These are phyloP conservation scores for Isichthys henryi DNA, from an alignment of 2,113 vertebrate genomes.

Conservation along the genomic window DNA sequence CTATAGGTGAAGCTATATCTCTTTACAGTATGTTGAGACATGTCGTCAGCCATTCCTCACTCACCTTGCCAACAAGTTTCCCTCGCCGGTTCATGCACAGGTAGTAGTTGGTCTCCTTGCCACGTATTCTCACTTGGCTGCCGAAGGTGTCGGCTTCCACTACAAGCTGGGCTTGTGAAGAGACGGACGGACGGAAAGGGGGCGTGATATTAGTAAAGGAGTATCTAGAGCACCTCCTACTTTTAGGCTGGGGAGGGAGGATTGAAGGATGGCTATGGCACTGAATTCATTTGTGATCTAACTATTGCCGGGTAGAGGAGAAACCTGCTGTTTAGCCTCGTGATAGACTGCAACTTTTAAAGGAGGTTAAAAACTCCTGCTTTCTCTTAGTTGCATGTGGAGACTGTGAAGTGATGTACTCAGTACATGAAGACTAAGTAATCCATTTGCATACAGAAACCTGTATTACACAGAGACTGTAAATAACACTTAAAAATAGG, in stretches of 20 bases:
- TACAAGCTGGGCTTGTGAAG: conserved; percentile 82
- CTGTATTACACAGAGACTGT: not conserved
- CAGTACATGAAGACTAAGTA: not conserved
- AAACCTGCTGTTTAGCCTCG: not conserved
- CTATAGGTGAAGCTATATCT: not conserved
- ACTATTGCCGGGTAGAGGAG: not conserved
- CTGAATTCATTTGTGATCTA: not conserved
- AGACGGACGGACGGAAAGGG: conserved; percentile 24
- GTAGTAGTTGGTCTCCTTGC: conserved; percentile 82
- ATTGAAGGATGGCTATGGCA: not conserved
- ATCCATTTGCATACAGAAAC: not conserved
- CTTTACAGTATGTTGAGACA: not conserved
- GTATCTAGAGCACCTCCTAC: not conserved
- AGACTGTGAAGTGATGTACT: not conserved
- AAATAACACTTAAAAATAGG: not conserved
- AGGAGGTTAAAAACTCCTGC: not conserved
- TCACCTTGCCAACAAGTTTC: conserved; percentile 82
- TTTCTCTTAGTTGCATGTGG: not conserved
- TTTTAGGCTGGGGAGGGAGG: not conserved
- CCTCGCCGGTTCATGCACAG: conserved; percentile 83
- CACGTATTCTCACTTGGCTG: conserved; percentile 83
- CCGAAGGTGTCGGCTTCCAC: conserved; percentile 85
- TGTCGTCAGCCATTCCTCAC: conserved; percentile 31
- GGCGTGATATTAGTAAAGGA: not conserved
- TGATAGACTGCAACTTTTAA: not conserved